Evolutionary conservation across 2,113 vertebrate species (phyloP), one percentile per base, ranked within the genome.

Genomic region (Epinephelus moara): DNA sequence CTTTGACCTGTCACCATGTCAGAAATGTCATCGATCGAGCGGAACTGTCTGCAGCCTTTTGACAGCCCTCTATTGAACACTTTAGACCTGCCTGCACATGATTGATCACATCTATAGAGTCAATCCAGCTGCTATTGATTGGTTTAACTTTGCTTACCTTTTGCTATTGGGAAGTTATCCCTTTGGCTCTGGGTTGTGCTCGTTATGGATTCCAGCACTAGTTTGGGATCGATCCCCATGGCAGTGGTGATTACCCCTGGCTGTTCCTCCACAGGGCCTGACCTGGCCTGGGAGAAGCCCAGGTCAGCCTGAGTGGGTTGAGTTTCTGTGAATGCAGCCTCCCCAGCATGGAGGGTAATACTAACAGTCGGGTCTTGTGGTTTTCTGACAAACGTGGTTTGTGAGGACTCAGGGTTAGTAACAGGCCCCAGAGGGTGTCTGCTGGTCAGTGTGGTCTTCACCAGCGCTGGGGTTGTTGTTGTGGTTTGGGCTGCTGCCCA

Each of bases 141-240:
- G 42, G 12, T 67, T 86, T 71, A 79, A 82, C 60, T 84, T 90
- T 90, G 90, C 94, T 93, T 94, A 95, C 94, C 94, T 95, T 52
- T 73, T 87, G 72, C 55, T 85, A 80, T 86, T 40, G 79, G 75
- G 60, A 78, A 62, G 80, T 84, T 82, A 77, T 88, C 81, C 80
- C 75, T 62, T 75, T 73, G 78, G 68, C 76, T 86, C 40, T 40
- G 78, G 78, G 83, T 78, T 76, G 90, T 84, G 85, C 86, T 85
- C 19, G 79, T 55, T 80, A 70, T 81, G 69, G 84, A 92, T 84
- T 74, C 75, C 61, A 64, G 27, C 55, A 9, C 69, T 59, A 2
- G 66, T 70, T 64, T 62, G 33, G 13, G 62, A 78, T 90, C 45
- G 21, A 74, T 84, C 50, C 70, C 47, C 13, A 21, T 69, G 47